Conservation (phyloP, 2,113 vertebrate species). For the Sinocyclocheilus anshuiensis region DNA sequence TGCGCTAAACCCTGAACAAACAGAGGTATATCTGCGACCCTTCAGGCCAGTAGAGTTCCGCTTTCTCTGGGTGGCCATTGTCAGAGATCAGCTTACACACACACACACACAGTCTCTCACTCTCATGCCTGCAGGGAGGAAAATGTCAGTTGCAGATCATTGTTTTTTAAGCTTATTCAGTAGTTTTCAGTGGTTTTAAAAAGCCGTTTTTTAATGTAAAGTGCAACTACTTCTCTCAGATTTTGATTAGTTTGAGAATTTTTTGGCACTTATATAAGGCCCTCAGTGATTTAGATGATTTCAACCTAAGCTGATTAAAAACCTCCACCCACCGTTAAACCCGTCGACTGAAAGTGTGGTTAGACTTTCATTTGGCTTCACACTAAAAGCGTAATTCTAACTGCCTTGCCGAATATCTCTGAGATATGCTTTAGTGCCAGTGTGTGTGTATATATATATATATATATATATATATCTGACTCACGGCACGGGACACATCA, state of each 20-base stretch:
- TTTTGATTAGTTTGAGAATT: background rate
- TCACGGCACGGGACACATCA: background rate
- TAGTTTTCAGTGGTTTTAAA: background rate
- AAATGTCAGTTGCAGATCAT: constrained; percentile 17
- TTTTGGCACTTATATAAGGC: background rate
- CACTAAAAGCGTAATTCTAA: background rate
- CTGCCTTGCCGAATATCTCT: background rate
- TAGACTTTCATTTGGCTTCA: background rate
- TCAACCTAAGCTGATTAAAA: constrained; percentile 27
- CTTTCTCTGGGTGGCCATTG: constrained; percentile 35
- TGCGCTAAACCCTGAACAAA: constrained; percentile 26
- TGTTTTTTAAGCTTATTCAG: constrained; percentile 11
- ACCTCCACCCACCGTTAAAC: background rate
- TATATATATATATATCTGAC: background rate
- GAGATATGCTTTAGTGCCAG: background rate
- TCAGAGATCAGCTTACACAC: constrained; percentile 29
- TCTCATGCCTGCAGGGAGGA: background rate
- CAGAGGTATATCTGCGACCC: constrained; percentile 22
- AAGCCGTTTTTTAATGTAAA: background rate
- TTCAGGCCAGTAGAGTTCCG: constrained; percentile 21
- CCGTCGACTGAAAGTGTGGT: background rate
- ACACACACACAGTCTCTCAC: background rate
- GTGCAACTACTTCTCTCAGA: background rate
- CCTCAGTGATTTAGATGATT: constrained; percentile 7
- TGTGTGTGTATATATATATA: background rate